These are phyloP conservation scores for Eupithecia tripunctaria DNA, from an alignment of 2,888 invertebrate species.

Conservation along the genomic window DNA sequence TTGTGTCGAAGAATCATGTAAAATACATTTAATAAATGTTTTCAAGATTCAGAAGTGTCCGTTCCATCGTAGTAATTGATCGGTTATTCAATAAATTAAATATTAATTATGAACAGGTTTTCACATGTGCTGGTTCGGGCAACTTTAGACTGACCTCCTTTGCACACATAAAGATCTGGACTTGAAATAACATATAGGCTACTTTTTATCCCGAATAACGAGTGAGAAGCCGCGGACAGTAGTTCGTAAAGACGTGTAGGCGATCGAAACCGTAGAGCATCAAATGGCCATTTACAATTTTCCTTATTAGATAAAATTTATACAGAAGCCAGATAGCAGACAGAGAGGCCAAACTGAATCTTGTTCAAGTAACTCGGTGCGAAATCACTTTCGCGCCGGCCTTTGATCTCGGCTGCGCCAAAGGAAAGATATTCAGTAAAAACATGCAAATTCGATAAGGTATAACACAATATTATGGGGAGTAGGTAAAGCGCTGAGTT, in stretches of 20 bases:
- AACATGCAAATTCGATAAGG: slow-evolving; percentile 85
- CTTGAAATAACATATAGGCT: no score
- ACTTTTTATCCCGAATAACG: no score
- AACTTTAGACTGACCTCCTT: no score
- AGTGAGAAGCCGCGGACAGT: no score
- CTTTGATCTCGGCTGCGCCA: slow-evolving; percentile 83
- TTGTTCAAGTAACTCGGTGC: slow-evolving; percentile 83
- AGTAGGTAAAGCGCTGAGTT: slow-evolving; percentile 39
- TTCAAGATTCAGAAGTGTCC: no score
- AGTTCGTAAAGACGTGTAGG: neutral
- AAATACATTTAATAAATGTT: no score
- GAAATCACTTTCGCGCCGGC: slow-evolving; percentile 82
- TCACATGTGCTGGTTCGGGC: no score
- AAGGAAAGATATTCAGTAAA: slow-evolving; percentile 85
- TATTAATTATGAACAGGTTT: no score
- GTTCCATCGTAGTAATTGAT: no score
- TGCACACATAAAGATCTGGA: no score
- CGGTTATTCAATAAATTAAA: no score
- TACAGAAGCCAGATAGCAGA: slow-evolving; percentile 72
- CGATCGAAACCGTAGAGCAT: slow-evolving; percentile 55
- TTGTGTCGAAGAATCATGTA: no score
- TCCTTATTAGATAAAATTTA: slow-evolving; percentile 81
- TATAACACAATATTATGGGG: slow-evolving; percentile 83
- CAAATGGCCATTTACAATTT: slow-evolving; percentile 79
- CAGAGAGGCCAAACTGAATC: slow-evolving; percentile 75